A percentile compares a stretch with the other conserved stretches of the same genome.
Evolutionary conservation across 2,888 invertebrate genomes (phyloP).

Genomic region (Penaeus monodon): DNA sequence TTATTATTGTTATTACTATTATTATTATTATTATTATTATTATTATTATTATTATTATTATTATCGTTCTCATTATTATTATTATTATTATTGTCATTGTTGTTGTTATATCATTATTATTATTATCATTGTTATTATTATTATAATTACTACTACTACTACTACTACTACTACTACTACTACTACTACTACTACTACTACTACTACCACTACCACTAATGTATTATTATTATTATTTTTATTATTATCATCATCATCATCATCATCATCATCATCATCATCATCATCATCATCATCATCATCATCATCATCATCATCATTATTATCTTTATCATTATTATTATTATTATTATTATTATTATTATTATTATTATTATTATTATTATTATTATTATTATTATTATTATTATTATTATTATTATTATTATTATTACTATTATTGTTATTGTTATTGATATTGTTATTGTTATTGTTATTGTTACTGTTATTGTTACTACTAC

Average conservation of each 20-base stretch:
- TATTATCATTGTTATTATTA: not conserved
- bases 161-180: not conserved
- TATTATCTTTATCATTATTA: not conserved
- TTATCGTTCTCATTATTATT: not conserved
- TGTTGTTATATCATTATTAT: not conserved
- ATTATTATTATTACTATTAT: not conserved
- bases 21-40: not conserved
- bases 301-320: not conserved
- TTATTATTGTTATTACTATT: not conserved
- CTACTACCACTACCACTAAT: not conserved
- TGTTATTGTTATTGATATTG: not conserved
- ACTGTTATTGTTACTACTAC: not conserved
- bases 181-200: not conserved
- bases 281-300: not conserved
- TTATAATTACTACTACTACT: not conserved
- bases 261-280: not conserved
- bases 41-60: not conserved
- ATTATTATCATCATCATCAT: not conserved
- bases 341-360: not conserved
- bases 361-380: not conserved
- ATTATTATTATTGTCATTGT: not conserved
- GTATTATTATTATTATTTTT: not conserved
- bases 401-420: not conserved
- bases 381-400: not conserved
- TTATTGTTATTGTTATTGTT: too few relatives aligned